These are phyloP conservation scores for Zele albiditarsus DNA, from an alignment of 2,888 invertebrate genomes.

Conservation along the genomic window DNA sequence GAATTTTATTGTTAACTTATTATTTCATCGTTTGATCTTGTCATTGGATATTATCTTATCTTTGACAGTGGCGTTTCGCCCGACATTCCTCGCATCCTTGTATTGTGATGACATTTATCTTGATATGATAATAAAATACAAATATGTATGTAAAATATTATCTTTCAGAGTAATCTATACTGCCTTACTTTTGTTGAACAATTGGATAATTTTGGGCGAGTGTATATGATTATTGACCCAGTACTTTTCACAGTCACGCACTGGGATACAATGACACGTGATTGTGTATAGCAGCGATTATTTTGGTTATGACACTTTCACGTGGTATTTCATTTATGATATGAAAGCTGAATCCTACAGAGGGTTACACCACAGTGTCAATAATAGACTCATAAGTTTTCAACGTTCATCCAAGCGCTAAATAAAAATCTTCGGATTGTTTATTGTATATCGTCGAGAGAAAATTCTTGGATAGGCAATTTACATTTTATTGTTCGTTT, in stretches of 20 bases:
- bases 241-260: too few relatives aligned
- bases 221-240: too few relatives aligned
- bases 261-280: too few relatives aligned
- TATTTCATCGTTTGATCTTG: background rate
- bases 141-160: too few relatives aligned
- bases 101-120: background rate
- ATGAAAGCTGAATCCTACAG: background rate
- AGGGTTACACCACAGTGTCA: background rate
- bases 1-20: constrained; percentile 23
- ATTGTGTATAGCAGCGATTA: background rate
- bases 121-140: background rate
- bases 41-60: background rate
- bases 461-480: background rate
- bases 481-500: background rate
- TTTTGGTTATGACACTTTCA: background rate
- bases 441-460: background rate
- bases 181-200: too few relatives aligned
- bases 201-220: too few relatives aligned
- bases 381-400: background rate
- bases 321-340: background rate
- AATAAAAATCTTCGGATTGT: background rate
- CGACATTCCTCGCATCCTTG: background rate
- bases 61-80: background rate
- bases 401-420: background rate
- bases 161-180: too few relatives aligned